Evolutionary conservation across 30 jellyfish, hydroid and myxozoan species (phyloP), one percentile per base, ranked within the genome.

Genomic region (Chironex yamaguchii): DNA sequence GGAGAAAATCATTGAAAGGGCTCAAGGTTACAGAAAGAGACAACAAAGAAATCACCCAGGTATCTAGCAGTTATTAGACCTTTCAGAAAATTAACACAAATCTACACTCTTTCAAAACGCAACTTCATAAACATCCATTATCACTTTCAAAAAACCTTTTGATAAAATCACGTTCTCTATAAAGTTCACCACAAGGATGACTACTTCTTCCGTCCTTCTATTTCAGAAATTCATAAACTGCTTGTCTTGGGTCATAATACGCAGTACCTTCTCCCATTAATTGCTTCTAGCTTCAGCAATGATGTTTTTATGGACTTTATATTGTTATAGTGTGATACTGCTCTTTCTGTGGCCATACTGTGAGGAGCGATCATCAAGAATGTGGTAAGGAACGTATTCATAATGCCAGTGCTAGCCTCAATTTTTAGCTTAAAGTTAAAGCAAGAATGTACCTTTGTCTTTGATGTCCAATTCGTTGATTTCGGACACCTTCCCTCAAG

Each of bases 231-330:
- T 67, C 70, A 31, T 26, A 82, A 0, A 66, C 86, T 17, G 78
- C 92, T 58, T 85, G 92, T 13, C 78, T 34, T 28, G 85, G 92
- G 50, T 82, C 86, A 27, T 21, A 82, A 67, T 30, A 20, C n/a
- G 86, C 92, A 29, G 92, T 82, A 9, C 79, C 86, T 67, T 36
- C 69, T 29, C 92, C 79, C 52, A 72, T 82, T 82, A 49, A 82
- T 67, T 24, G n/a, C n/a, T 4, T 36, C 12, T 67, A 67, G 76
- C 21, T 50, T 67, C 34, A 82, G 51, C 36, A 69, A 25, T 3
- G 92, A 36, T 51, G 71, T 35, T 35, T 82, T 51, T 67, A 71
- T 14, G 1, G 67, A 67, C 31, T 67, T 82, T n/a, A 66, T 31
- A 27, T 82, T 49, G 91, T 81, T 81, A 33, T 81, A 81, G 84